Evolutionary conservation across 2,113 vertebrate species (phyloP), one percentile per base, ranked within the genome.

Genomic region (Megaceryle torquata): DNA sequence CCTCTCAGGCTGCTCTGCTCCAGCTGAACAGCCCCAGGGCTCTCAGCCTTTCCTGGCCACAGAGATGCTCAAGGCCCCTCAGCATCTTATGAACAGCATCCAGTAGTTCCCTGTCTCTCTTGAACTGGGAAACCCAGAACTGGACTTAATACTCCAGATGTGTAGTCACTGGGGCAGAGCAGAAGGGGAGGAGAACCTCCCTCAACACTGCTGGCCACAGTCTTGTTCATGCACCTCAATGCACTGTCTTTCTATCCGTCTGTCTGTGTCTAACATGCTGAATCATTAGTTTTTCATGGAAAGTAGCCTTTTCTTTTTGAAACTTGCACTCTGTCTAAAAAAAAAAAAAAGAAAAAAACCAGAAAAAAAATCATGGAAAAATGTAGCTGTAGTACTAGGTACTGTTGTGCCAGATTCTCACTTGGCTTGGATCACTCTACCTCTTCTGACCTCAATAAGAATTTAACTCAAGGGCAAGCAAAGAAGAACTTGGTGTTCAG

Each of bases 391-490:
- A 94, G 69, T 57, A 85, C 71, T 80, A 93, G 72, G 76, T 80
- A 48, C 35, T 7, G 39, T 59, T 39, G 68, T 68, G 95, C 94
- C 95, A 96, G 75, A 92, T 86, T 94, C 76, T 83, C 85, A 39
- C 63, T 96, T 96, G 96, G 93, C 91, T 85, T 89, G 80, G 56
- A 87, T 92, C 81, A 64, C 35, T 61, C 60, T 95, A 95, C 86
- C 91, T 96, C 94, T 92, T 84, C 82, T 97, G 94, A 96, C 95
- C 94, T 96, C 91, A 89, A 88, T 74, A 89, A 95, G 63, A 95
- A 93, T 72, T 94, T 95, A 53, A 79, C 78, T 92, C 22, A 51
- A 96, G 91, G 91, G 89, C 76, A 96, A 94, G 94, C 28, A 72
- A 43, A 89, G 22, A 78, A 87, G 94, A 93, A 94, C 95, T 89